phyloP scores from a whole-genome alignment of 2,113 vertebrate genomes.

The Platanista minor region DNA sequence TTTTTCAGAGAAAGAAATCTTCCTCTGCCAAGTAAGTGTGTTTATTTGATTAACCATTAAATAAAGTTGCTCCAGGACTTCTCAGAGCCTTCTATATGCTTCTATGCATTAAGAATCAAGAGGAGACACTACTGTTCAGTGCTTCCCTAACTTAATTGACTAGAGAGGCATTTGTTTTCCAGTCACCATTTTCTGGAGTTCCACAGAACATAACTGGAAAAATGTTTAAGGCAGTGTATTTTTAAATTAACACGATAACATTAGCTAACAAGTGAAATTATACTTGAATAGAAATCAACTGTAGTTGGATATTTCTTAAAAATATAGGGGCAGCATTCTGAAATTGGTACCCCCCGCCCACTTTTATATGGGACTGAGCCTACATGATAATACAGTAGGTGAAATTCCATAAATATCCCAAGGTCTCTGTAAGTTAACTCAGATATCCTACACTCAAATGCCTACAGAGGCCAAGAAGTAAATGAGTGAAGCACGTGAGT shows the following conservation, averaged over 20 bases:
- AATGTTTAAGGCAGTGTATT: not conserved
- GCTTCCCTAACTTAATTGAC: not conserved
- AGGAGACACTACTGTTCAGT: not conserved
- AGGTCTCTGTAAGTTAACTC: not conserved
- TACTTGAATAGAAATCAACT: not conserved
- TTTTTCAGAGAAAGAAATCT: slow-evolving; percentile 13
- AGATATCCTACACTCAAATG: not conserved
- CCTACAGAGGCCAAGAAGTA: not conserved
- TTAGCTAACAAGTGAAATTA: not conserved
- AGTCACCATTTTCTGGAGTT: not conserved
- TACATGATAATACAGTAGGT: not conserved
- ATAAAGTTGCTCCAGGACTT: not conserved
- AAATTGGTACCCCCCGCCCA: not conserved
- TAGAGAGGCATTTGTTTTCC: not conserved
- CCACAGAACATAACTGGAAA: not conserved
- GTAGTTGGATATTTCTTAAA: not conserved
- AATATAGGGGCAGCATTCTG: not conserved
- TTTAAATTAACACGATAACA: not conserved
- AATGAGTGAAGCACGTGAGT: not conserved
- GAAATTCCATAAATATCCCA: not conserved
- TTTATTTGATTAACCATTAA: not conserved
- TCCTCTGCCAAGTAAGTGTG: not conserved
- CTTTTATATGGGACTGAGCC: not conserved
- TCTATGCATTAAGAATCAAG: not conserved
- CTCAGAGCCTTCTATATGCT: not conserved